Conservation (phyloP, 2,797 vertebrate species). For the Passerculus sandwichensis region DNA sequence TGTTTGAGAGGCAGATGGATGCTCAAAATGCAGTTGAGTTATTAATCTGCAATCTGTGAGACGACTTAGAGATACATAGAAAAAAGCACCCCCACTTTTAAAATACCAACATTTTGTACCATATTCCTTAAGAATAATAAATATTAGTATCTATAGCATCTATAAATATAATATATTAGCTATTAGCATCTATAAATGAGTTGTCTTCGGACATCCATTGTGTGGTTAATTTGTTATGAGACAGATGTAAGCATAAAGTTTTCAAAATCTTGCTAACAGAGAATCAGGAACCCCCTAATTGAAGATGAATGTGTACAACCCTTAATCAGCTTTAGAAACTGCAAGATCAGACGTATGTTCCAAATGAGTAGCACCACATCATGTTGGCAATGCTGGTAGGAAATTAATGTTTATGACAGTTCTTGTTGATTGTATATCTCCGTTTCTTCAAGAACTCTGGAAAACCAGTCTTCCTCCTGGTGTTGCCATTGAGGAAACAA, state of each 20-base stretch:
- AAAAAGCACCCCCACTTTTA: rapidly evolving
- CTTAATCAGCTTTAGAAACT: background rate
- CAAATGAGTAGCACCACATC: background rate
- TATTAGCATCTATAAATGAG: background rate
- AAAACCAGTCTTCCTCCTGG: background rate
- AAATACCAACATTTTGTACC: background rate
- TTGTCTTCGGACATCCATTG: background rate
- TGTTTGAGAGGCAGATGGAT: background rate
- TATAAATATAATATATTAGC: background rate
- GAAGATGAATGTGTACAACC: background rate
- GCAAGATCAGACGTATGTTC: background rate
- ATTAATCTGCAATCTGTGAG: background rate
- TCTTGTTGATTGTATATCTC: background rate
- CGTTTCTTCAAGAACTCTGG: background rate
- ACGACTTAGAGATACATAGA: background rate
- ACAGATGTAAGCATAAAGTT: background rate
- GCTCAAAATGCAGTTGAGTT: background rate
- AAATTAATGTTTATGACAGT: background rate
- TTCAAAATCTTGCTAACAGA: background rate
- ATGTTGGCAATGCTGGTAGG: background rate
- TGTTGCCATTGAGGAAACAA: background rate
- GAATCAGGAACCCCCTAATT: background rate
- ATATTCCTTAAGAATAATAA: background rate
- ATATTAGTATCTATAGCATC: background rate
- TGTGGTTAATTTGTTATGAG: background rate